phyloP scores from a whole-genome alignment of 2,888 invertebrate genomes.

The Diogma glabrata region DNA sequence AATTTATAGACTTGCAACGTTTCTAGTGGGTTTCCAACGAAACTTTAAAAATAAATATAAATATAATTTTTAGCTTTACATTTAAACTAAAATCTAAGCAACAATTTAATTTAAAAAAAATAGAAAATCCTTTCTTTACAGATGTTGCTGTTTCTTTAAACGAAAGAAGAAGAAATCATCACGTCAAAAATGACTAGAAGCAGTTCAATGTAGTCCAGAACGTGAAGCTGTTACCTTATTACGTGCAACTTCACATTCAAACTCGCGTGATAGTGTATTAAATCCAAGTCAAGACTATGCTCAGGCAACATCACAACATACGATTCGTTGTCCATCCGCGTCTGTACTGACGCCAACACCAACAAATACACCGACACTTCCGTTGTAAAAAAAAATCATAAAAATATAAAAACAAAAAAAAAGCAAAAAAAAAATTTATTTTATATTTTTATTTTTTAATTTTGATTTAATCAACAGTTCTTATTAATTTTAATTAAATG shows the following conservation, averaged over 20 bases:
- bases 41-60: too few species aligned
- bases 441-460: too few species aligned
- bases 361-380: constrained; percentile 41
- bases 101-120: constrained; percentile 9
- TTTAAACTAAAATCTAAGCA: too few species aligned
- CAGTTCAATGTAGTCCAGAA: constrained; percentile 52
- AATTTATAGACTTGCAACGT: too few species aligned
- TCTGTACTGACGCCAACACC: constrained; percentile 39
- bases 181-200: constrained; percentile 79
- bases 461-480: too few species aligned
- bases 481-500: too few species aligned
- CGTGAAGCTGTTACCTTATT: constrained; percentile 50
- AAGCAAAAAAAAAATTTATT: too few species aligned
- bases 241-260: constrained; percentile 50
- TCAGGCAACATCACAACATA: constrained; percentile 39
- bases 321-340: constrained; percentile 40
- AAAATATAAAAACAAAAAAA: too few species aligned
- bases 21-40: too few species aligned
- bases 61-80: too few species aligned
- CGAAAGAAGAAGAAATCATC: constrained; percentile 97
- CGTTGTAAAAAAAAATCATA: constrained; percentile 34
- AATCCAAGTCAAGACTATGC: constrained; percentile 43
- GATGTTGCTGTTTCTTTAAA: constrained; percentile 99
- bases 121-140: constrained; percentile 33
- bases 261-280: constrained; percentile 44